Conservation (phyloP, 2,888 invertebrate species). For the Mechanitis messenoides region DNA sequence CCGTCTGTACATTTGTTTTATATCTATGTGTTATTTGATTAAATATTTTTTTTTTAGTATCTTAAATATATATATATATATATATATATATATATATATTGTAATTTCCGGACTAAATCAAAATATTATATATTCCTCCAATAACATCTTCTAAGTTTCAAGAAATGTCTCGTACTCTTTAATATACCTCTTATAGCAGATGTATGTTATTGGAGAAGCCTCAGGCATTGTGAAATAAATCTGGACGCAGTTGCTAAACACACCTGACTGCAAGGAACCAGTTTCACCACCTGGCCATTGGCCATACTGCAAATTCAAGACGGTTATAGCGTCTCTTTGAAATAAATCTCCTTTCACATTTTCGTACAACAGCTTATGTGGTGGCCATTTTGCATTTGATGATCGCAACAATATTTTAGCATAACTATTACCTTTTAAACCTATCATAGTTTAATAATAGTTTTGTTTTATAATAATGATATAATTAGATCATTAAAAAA, state of each 20-base stretch:
- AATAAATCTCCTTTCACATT: slow-evolving; percentile 4
- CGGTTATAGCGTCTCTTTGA: slow-evolving; percentile 4
- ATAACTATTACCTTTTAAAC: background rate
- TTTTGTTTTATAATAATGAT: too few relatives aligned
- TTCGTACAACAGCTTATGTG: background rate
- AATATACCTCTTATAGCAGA: background rate
- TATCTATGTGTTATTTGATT: too few relatives aligned
- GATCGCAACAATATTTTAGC: background rate
- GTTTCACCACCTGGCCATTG: slow-evolving; percentile 57
- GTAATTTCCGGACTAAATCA: too few relatives aligned
- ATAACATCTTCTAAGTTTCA: too few relatives aligned
- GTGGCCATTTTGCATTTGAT: background rate
- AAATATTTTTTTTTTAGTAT: too few relatives aligned
- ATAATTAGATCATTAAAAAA: too few relatives aligned
- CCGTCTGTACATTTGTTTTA: too few relatives aligned
- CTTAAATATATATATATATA: too few relatives aligned
- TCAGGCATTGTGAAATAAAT: slow-evolving; percentile 36
- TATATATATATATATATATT: too few relatives aligned
- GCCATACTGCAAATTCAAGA: slow-evolving; percentile 18
- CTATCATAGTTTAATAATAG: too few relatives aligned
- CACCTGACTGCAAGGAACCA: slow-evolving; percentile 60
- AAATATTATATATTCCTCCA: too few relatives aligned
- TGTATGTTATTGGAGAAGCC: background rate
- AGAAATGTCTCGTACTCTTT: too few relatives aligned
- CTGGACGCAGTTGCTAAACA: slow-evolving; percentile 43